phyloP scores from a whole-genome alignment of 2,113 vertebrate species.

The Naja naja region DNA sequence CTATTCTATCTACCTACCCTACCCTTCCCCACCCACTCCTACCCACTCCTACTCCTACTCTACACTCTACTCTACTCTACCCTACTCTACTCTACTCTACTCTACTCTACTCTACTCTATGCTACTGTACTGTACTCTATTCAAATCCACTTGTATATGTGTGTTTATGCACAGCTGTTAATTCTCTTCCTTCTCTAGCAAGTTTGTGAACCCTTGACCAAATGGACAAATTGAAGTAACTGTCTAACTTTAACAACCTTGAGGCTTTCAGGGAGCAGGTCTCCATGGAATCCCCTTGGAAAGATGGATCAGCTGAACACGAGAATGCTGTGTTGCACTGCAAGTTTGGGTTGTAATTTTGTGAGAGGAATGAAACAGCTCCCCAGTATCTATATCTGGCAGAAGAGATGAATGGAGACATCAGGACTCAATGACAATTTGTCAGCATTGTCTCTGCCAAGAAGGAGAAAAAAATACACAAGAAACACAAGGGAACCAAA shows the following conservation, averaged over 20 bases:
- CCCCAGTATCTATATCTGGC: slow-evolving; percentile 85
- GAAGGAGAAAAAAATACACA: slow-evolving; percentile 63
- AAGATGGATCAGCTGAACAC: slow-evolving; percentile 34
- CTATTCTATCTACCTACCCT: no score
- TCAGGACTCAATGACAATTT: slow-evolving; percentile 81
- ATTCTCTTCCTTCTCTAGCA: background rate
- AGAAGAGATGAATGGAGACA: slow-evolving; percentile 88
- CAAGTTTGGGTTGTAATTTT: slow-evolving; percentile 79
- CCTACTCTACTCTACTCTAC: no score
- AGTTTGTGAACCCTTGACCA: background rate
- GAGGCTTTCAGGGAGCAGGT: slow-evolving; percentile 13
- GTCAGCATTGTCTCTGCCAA: slow-evolving; percentile 77
- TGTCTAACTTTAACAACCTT: slow-evolving; percentile 9
- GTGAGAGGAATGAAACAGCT: slow-evolving; percentile 86
- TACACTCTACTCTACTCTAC: no score
- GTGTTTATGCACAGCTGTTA: background rate
- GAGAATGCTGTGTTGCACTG: slow-evolving; percentile 44
- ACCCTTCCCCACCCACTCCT: no score
- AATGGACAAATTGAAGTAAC: background rate
- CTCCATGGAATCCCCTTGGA: slow-evolving; percentile 18
- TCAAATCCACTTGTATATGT: background rate
- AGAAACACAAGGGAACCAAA: slow-evolving; percentile 63
- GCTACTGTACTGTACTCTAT: no score
- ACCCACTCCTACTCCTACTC: no score
- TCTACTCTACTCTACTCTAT: no score